Conservation (phyloP, 2,888 invertebrate species). For the Melanotus villosus region DNA sequence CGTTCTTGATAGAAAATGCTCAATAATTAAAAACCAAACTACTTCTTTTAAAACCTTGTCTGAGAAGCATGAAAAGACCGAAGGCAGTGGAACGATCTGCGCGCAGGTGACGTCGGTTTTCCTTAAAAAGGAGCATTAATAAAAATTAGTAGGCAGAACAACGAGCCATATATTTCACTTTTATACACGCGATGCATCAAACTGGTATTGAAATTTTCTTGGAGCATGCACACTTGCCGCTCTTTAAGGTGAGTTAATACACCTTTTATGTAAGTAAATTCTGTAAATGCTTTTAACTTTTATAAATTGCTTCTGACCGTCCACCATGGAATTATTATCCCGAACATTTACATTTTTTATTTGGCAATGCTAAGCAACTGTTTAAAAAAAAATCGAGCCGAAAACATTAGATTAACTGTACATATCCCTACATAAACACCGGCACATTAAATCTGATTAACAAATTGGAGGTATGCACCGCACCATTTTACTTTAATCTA, state of each 20-base stretch:
- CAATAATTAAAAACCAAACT: neutral
- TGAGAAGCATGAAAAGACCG: neutral
- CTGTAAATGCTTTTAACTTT: neutral
- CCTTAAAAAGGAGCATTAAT: slow-evolving; percentile 9
- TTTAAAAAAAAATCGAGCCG: too few species aligned
- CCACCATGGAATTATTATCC: too few species aligned
- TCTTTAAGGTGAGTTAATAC: neutral
- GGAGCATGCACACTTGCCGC: neutral
- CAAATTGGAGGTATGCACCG: too few species aligned
- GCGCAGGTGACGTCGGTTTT: slow-evolving; percentile 4
- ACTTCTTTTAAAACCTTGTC: neutral
- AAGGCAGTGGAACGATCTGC: neutral
- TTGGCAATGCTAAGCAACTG: too few species aligned
- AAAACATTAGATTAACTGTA: too few species aligned
- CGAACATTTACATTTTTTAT: too few species aligned
- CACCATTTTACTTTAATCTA: too few species aligned
- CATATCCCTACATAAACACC: too few species aligned
- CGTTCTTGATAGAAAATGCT: neutral
- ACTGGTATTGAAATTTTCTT: slow-evolving; percentile 19
- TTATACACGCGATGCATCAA: slow-evolving; percentile 14
- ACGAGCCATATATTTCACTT: slow-evolving; percentile 4
- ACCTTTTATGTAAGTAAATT: slow-evolving; percentile 6
- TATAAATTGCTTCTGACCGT: too few species aligned
- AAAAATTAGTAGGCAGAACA: slow-evolving; percentile 26
- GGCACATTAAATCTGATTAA: too few species aligned